Evolutionary conservation across 2,888 invertebrate species (phyloP).

Genomic region (Hypselothyrea guttata): DNA sequence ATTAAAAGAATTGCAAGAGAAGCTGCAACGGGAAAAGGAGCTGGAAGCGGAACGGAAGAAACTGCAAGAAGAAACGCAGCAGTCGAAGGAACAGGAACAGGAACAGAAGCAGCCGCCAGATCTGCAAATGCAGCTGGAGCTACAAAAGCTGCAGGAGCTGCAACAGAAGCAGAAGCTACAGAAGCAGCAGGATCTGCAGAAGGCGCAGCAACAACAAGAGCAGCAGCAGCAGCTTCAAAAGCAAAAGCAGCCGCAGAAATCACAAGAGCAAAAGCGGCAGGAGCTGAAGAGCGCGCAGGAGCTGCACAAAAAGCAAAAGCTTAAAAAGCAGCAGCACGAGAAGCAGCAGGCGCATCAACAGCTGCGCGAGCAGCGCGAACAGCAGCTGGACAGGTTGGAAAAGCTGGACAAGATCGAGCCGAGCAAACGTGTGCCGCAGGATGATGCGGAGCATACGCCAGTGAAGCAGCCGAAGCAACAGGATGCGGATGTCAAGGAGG

Average conservation of each 20-base stretch:
- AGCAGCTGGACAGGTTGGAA: neutral
- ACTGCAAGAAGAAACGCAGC: too few relatives aligned
- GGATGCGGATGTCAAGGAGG: neutral
- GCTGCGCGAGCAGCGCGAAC: constrained; percentile 2
- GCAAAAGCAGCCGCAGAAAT: constrained; percentile 1
- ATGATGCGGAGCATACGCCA: neutral
- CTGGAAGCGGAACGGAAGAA: neutral
- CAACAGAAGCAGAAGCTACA: constrained; percentile 1
- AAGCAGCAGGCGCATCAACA: neutral
- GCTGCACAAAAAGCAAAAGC: constrained; percentile 1
- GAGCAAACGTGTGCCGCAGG: constrained; percentile 3
- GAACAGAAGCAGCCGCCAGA: neutral
- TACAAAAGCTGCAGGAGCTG: neutral
- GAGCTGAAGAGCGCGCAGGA: constrained; percentile 12
- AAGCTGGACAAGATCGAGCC: neutral
- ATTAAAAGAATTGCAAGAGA: too few relatives aligned
- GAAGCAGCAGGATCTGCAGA: constrained; percentile 1
- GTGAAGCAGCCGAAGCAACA: constrained; percentile 3
- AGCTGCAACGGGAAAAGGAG: too few relatives aligned
- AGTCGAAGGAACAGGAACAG: neutral
- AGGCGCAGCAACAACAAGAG: neutral
- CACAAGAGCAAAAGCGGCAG: neutral
- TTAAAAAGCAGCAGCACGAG: constrained; percentile 6
- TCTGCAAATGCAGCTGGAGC: too few relatives aligned
- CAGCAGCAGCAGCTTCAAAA: constrained; percentile 1